These are phyloP conservation scores for Melolontha melolontha DNA, from an alignment of 2,888 invertebrate species.

Conservation along the genomic window DNA sequence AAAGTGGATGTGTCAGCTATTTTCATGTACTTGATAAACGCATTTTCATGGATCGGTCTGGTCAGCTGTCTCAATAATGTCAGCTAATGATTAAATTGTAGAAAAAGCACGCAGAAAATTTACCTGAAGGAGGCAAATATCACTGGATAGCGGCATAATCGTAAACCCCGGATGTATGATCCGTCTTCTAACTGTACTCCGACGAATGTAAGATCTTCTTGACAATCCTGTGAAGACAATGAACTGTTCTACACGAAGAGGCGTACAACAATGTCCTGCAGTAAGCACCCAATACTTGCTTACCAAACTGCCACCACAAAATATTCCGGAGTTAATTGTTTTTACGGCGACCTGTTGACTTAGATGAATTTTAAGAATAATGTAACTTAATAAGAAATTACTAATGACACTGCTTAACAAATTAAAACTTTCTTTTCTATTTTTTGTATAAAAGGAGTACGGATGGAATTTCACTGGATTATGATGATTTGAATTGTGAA, in stretches of 20 bases:
- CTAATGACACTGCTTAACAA: too few relatives aligned
- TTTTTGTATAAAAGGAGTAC: too few relatives aligned
- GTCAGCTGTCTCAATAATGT: neutral
- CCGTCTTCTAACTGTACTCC: neutral
- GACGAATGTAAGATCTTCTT: neutral
- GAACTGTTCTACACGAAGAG: neutral
- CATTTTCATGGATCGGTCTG: slow-evolving; percentile 10
- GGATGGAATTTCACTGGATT: too few relatives aligned
- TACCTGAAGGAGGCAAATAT: slow-evolving; percentile 22
- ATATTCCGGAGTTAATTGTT: neutral
- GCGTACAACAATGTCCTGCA: slow-evolving; percentile 26
- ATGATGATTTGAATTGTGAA: too few relatives aligned
- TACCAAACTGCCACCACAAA: slow-evolving; percentile 12
- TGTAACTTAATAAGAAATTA: too few relatives aligned
- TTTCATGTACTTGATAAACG: neutral
- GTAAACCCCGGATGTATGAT: slow-evolving; percentile 14
- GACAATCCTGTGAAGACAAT: slow-evolving; percentile 7
- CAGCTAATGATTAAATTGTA: neutral
- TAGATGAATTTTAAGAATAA: too few relatives aligned
- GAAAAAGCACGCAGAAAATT: neutral
- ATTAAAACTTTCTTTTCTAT: too few relatives aligned
- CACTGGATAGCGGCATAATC: slow-evolving; percentile 8
- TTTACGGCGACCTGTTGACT: too few relatives aligned
- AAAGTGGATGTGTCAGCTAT: neutral
- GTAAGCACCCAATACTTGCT: slow-evolving; percentile 21